phyloP scores from a whole-genome alignment of 2,888 invertebrate genomes.

The Meliscaeva auricollis region DNA sequence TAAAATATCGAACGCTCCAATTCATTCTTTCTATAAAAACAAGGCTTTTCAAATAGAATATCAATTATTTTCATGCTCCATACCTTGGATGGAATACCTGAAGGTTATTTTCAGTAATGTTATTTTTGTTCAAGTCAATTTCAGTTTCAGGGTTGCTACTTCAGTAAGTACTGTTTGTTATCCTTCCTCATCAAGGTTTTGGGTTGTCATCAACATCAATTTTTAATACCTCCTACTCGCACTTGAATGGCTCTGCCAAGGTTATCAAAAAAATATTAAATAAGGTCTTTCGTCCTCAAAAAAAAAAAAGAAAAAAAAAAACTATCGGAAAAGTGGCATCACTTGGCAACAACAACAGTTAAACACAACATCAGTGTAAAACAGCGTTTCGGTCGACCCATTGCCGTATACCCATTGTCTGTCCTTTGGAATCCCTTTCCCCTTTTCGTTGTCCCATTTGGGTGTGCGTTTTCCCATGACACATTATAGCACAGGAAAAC shows the following conservation, averaged over 20 bases:
- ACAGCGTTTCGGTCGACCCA: neutral
- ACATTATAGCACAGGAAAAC: constrained; percentile 20
- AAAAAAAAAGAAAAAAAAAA: neutral
- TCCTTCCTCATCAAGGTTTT: constrained; percentile 18
- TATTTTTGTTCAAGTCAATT: neutral
- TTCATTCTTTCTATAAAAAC: too few species aligned
- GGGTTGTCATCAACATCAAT: constrained; percentile 5
- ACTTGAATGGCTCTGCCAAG: constrained; percentile 11
- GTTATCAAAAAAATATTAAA: constrained; percentile 1
- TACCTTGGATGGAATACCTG: neutral
- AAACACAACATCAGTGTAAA: neutral
- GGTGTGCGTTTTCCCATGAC: constrained; percentile 67
- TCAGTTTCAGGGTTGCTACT: neutral
- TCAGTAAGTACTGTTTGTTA: neutral
- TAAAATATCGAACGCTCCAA: too few species aligned
- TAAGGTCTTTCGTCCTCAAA: constrained; percentile 12
- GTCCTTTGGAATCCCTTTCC: constrained; percentile 43
- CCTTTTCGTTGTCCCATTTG: neutral
- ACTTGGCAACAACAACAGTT: constrained; percentile 21
- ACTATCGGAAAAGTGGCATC: constrained; percentile 11
- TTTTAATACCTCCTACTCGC: neutral
- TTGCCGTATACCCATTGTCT: neutral
- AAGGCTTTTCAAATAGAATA: too few species aligned
- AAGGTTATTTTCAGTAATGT: neutral
- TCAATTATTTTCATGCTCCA: too few species aligned